phyloP scores from a whole-genome alignment of 2,113 vertebrate genomes.

The Platichthys flesus region DNA sequence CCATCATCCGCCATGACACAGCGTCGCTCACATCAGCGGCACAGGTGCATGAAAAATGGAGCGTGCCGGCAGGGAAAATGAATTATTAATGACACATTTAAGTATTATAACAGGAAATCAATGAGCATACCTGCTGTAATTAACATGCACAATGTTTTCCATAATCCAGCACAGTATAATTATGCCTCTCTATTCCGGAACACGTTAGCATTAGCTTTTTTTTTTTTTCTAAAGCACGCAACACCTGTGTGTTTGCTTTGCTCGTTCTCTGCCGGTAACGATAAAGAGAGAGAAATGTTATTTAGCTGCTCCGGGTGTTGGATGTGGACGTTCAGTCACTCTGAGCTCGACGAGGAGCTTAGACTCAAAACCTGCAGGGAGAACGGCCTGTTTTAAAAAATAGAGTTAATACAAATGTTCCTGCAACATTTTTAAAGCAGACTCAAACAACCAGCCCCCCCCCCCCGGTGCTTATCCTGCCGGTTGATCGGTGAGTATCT shows the following conservation, averaged over 20 bases:
- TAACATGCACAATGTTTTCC: conserved; percentile 86
- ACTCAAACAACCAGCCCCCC: background rate
- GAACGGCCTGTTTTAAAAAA: conserved; percentile 39
- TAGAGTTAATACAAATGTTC: conserved; percentile 31
- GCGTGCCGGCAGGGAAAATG: conserved; percentile 80
- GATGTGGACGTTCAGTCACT: conserved; percentile 58
- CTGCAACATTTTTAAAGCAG: conserved; percentile 9
- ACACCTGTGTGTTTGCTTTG: conserved; percentile 86
- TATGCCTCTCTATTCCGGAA: conserved; percentile 84
- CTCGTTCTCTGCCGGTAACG: conserved; percentile 74
- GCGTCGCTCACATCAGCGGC: conserved; percentile 80
- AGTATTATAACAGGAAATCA: conserved; percentile 87
- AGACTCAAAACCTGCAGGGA: conserved; percentile 61
- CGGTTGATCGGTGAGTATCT: conserved; percentile 25
- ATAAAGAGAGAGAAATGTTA: conserved; percentile 72
- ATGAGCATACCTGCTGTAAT: conserved; percentile 87
- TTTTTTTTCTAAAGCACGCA: conserved; percentile 78
- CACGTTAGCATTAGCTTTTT: conserved; percentile 84
- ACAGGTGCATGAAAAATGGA: conserved; percentile 85
- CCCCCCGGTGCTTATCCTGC: background rate
- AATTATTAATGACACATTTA: conserved; percentile 88
- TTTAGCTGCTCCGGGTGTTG: conserved; percentile 61
- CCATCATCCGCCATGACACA: conserved; percentile 77
- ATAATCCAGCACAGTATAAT: conserved; percentile 86
- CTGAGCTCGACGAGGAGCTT: conserved; percentile 54